Evolutionary conservation across 1,140 invertebrate species (phyloP), one percentile per base, ranked within the genome.

Genomic region (Euura saliciscinereae): DNA sequence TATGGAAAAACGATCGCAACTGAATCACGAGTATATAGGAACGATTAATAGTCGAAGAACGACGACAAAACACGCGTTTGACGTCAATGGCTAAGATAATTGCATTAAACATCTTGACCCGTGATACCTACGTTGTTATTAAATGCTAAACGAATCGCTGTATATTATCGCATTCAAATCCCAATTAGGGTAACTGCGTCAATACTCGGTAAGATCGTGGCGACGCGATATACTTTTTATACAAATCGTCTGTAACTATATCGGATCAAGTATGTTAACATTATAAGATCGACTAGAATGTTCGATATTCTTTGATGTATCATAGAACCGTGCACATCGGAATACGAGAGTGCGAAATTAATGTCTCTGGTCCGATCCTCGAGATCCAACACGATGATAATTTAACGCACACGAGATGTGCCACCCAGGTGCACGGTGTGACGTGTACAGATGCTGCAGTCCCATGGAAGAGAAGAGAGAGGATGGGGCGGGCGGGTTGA

Each of bases 351-450:
- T 59, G 51, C 51, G 51, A 59, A 59, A 59, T 8, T 59, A 59
- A 59, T 6, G 51, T 59, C 51, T 59, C 51, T 59, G 10, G 51
- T 8, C 51, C 13, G 8, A 59, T 59, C 3, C 51, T 59, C 6
- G 51, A 59, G 51, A 59, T 59, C 51, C 51, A n/a, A 59, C 51
- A 59, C 13, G 51, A 59, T 3, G 51, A 59, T 59, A 59, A 59
- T 59, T 59, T 59, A 59, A 59, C 51, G 51, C 51, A 59, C 51
- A 59, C 51, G 51, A 59, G 51, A 59, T 59, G 51, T 59, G 51
- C 51, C 51, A 59, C 51, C 51, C 51, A 59, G 51, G 51, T 59
- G 51, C 51, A n/a, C 51, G 3, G 51, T 59, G 51, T 59, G 51
- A 59, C 51, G 51, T 4, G 51, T 59, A 59, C 51, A 59, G 51